phyloP scores from a whole-genome alignment of 2,797 vertebrate genomes.

The Enteromius radiatus region DNA sequence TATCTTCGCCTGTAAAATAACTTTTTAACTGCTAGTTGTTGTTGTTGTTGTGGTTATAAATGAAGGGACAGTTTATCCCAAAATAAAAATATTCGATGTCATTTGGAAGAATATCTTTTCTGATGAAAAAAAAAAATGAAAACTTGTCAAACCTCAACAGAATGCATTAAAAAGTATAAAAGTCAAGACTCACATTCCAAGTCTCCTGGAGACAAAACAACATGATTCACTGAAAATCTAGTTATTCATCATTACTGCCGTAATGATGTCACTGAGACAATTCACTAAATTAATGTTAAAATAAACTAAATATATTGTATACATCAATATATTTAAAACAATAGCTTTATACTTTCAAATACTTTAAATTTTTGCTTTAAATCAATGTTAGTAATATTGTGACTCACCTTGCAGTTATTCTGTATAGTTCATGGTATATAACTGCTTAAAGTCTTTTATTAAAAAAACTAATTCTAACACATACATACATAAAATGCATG shows the following conservation, averaged over 20 bases:
- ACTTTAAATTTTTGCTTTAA: not conserved
- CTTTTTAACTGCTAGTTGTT: not conserved
- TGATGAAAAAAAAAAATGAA: not conserved
- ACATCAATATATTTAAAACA: not conserved
- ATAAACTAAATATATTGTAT: not conserved
- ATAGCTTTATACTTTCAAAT: not conserved
- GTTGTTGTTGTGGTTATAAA: not conserved
- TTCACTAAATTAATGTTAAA: not conserved
- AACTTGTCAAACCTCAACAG: not conserved
- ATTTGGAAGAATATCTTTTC: not conserved
- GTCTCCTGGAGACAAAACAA: not conserved
- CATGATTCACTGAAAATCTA: not conserved
- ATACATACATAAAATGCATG: too few relatives aligned
- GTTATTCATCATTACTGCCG: not conserved
- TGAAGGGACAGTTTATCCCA: not conserved
- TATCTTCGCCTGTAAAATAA: not conserved
- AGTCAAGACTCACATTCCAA: not conserved
- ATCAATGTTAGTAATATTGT: not conserved
- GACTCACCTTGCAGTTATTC: not conserved
- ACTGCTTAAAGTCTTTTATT: not conserved
- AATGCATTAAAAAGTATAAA: not conserved
- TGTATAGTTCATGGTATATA: not conserved
- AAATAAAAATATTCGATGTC: not conserved
- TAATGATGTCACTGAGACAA: not conserved
- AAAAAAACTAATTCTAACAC: not conserved